These are phyloP conservation scores for Plumapathes pennacea DNA, from an alignment of 92 coral and sea anemone genomes.

Conservation along the genomic window DNA sequence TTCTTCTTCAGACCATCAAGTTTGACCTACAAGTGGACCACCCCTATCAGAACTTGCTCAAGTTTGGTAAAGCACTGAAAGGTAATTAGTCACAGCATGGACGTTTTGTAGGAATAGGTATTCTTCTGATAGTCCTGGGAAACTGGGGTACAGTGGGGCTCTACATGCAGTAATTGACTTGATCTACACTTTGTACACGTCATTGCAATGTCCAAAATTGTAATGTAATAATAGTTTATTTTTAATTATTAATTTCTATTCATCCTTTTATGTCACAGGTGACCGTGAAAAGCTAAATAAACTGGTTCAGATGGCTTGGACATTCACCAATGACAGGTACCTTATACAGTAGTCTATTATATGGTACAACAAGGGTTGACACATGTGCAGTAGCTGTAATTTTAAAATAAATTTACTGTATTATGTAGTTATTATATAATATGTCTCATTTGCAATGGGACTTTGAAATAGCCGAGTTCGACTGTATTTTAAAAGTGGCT, in stretches of 20 bases:
- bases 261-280: conserved; percentile 45
- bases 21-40: conserved; percentile 98
- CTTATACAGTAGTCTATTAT: no score
- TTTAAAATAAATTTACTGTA: no score
- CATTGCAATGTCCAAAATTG: no score
- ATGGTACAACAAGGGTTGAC: no score
- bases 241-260: background rate
- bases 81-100: conserved; percentile 56
- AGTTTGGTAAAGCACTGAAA: conserved; percentile 95
- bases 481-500: background rate
- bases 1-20: conserved; percentile 84
- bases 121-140: no score
- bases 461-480: no score
- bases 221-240: background rate
- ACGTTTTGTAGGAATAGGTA: no score
- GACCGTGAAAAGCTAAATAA: conserved; percentile 92
- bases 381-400: no score
- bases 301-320: conserved; percentile 99
- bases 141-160: no score
- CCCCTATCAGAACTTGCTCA: conserved; percentile 83
- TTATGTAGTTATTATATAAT: no score
- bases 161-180: no score
- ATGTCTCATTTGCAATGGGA: background rate
- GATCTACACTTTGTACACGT: no score
- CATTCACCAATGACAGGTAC: conserved; percentile 97